Evolutionary conservation across 2,113 vertebrate genomes (phyloP), one percentile per base, ranked within the genome.

Genomic region (Lophotis ruficrista): DNA sequence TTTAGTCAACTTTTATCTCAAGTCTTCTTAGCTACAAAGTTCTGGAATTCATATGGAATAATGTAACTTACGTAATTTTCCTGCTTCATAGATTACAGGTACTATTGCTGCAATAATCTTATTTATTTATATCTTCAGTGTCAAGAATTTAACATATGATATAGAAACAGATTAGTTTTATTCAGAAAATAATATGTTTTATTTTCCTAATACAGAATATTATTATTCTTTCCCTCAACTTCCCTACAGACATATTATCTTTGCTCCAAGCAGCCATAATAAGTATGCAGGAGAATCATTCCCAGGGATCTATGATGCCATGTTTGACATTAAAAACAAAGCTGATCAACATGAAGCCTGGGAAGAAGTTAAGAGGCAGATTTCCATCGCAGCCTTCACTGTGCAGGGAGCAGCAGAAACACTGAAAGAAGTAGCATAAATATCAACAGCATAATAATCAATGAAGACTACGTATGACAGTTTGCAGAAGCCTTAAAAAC

Each of bases 201-300:
- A 12, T 92, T 90, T 93, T 94, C 33, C 56, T 90, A 75, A 90
- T 54, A 28, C 24, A 43, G 30, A 73, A 47, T 78, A 35, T 41
- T 79, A 16, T 27, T 47, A 6, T 78, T 71, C 75, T 61, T 68
- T 17, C 50, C 31, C 9, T 72, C 25, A 51, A 87, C 14, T 92
- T 77, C 37, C 56, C 83, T 41, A 81, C 95, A 99, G 99, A 82
- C 99, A 99, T 12, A 28, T 99, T 22, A 98, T 99, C 83, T 99
- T 99, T 71, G 99, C 99, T 83, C 99, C 99, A 50, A 99, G 99
- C 98, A 99, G 98, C 77, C 99, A 99, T 93, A 99, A 99, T 95
- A 99, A 99, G 93, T 99, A 99, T 0, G 98, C 98, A 4, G 99
- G 99, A 3, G 98, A 99, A 92, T 99, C 99, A 21, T 99, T 99